Conservation (phyloP, 2,797 vertebrate species). For the Hylomyscus alleni region DNA sequence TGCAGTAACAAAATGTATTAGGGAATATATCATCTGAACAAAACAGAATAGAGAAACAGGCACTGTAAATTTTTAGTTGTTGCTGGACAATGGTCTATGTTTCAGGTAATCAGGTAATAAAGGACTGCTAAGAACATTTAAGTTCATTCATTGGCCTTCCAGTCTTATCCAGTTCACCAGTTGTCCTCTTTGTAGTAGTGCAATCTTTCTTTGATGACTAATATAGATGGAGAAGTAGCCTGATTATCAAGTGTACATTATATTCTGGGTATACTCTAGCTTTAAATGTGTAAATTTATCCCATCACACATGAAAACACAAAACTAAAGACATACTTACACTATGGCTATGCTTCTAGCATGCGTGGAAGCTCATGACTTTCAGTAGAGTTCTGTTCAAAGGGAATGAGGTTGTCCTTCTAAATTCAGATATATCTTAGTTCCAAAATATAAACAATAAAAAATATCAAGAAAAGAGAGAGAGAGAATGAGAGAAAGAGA, state of each 20-base stretch:
- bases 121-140: background rate
- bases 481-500: no score
- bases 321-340: background rate
- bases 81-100: background rate
- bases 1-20: background rate
- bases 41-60: background rate
- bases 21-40: background rate
- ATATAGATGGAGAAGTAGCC: background rate
- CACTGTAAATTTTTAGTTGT: background rate
- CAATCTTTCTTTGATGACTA: background rate
- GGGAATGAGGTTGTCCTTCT: background rate
- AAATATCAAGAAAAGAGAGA: background rate
- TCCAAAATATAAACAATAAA: background rate
- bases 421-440: background rate
- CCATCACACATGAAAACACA: background rate
- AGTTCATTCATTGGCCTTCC: background rate
- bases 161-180: background rate
- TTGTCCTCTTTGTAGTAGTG: background rate
- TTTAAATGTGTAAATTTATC: background rate
- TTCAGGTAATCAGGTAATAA: background rate
- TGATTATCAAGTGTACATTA: background rate
- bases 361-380: background rate
- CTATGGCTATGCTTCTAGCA: background rate
- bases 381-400: background rate
- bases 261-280: background rate